Base-by-base conservation (phyloP, 2,888 invertebrate genomes). In the Elegia similella region DNA sequence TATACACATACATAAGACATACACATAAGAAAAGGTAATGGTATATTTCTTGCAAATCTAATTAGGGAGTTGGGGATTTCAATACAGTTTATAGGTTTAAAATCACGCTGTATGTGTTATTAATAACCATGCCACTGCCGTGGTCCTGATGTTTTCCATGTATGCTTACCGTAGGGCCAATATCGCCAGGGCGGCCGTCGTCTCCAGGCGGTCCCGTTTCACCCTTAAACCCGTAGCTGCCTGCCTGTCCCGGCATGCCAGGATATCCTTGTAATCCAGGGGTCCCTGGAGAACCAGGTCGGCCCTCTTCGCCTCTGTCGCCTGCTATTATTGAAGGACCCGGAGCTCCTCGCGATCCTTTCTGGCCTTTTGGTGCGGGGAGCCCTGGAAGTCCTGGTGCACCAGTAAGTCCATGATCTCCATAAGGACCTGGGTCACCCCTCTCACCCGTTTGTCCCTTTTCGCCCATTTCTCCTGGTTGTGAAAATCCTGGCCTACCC, bases 361-460 rank as follows among this genome's bases (percentile, higher is more conserved):
- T 92, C 73, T 62, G 79, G 60, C 67, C 95, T 93, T 70, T 95
- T 43, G 57, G 58, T n/a, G 96, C 96, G 0, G 92, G 86, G 59
- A 92, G 88, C 6, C 96, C 96, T 70, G 92, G 93, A 0, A 86
- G 75, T 8, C 97, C 97, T 23, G 2, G 63, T 56, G 48, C 34
- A 16, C 90, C 90, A 54, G 55, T 72, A 8, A 73, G 70, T 34
- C 96, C 96, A 6, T 92, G 81, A 3, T 80, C 76, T 52, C 97
- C 97, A 42, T 80, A 86, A 0, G 92, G 93, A 13, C 97, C 95
- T 42, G 82, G 76, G 59, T 93, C 92, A 43, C 96, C 96, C 23
- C 88, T 92, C 50, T 93, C 80, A 34, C 96, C 97, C 0, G 91
- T 83, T 63, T 92, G 92, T 3, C 96, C 96, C 79, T 95, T 95